These are phyloP conservation scores for Leptinotarsa tumamoca DNA, from an alignment of 2,888 invertebrate species.

Conservation along the genomic window DNA sequence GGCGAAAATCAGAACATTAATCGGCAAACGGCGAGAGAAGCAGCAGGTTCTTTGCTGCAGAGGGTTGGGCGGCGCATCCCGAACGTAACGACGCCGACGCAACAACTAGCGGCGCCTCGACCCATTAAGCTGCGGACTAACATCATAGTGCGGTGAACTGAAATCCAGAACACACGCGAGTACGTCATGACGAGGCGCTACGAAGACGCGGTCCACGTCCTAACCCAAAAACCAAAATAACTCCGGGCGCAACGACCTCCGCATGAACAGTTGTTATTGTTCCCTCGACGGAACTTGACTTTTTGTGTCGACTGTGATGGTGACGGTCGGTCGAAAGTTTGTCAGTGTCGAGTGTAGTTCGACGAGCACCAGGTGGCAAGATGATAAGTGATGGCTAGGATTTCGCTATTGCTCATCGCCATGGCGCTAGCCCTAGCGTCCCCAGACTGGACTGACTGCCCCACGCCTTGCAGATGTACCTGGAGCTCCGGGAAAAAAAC, in stretches of 20 bases:
- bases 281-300: background rate
- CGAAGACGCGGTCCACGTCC: conserved; percentile 26
- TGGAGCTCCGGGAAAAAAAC: conserved; percentile 94
- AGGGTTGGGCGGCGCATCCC: conserved; percentile 61
- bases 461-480: conserved; percentile 88
- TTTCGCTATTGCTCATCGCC: conserved; percentile 62
- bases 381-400: conserved; percentile 64
- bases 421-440: conserved; percentile 69
- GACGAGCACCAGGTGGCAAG: conserved; percentile 50
- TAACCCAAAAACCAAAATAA: conserved; percentile 29
- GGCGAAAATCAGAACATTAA: conserved; percentile 53
- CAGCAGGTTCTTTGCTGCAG: conserved; percentile 61
- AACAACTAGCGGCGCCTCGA: conserved; percentile 64
- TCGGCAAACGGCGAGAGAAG: conserved; percentile 52
- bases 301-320: background rate
- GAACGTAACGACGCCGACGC: conserved; percentile 64
- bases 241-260: conserved; percentile 25
- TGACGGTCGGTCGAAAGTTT: conserved; percentile 4
- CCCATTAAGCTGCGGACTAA: conserved; percentile 65
- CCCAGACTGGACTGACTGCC: conserved; percentile 90
- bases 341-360: conserved; percentile 27
- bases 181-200: conserved; percentile 37
- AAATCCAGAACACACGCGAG: conserved; percentile 58
- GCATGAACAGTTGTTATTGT: conserved; percentile 9
- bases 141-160: conserved; percentile 67